phyloP scores from a whole-genome alignment of 2,113 vertebrate genomes.

The Callithrix jacchus region DNA sequence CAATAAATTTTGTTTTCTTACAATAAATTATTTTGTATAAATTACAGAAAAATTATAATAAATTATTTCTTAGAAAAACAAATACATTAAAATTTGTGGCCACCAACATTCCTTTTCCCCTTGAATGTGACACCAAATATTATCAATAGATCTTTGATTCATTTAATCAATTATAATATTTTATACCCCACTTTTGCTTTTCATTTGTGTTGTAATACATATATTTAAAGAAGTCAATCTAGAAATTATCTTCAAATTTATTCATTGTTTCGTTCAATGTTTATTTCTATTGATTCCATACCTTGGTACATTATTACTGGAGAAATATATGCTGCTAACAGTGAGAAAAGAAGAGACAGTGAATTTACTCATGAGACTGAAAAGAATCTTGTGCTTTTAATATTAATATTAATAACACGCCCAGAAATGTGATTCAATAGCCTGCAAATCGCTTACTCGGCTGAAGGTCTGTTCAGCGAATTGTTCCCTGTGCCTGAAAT shows the following conservation, averaged over 20 bases:
- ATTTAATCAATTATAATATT: conserved; percentile 21
- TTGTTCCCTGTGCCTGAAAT: neutral
- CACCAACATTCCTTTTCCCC: neutral
- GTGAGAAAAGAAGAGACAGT: neutral
- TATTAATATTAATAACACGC: neutral
- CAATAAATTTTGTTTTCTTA: neutral
- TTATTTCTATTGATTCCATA: neutral
- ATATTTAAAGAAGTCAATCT: neutral
- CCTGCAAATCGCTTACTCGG: neutral
- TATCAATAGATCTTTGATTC: neutral
- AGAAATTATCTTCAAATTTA: conserved; percentile 21
- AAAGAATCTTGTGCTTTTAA: neutral
- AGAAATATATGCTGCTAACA: neutral
- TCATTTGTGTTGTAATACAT: neutral
- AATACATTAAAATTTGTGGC: neutral
- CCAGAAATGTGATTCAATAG: neutral
- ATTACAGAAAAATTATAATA: neutral
- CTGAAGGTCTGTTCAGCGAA: neutral
- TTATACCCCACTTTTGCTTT: neutral
- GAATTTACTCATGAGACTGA: neutral
- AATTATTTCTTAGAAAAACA: conserved; percentile 2
- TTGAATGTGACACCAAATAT: neutral
- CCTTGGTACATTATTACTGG: neutral
- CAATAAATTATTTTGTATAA: neutral
- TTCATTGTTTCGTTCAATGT: neutral